Base-by-base conservation (phyloP, 2,113 vertebrate genomes). In the Strigops habroptila region DNA sequence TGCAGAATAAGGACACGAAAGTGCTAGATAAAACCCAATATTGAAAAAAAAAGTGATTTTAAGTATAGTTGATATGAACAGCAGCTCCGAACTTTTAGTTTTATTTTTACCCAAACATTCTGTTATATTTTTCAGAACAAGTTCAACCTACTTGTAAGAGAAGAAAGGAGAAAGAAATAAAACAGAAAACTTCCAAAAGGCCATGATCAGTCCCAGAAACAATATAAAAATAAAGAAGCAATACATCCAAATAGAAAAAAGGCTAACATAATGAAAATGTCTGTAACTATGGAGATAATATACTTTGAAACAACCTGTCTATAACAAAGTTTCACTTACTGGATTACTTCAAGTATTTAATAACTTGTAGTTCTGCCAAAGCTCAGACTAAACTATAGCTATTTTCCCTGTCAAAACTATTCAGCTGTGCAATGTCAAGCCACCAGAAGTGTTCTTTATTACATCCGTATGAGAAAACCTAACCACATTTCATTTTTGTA, bases 281-380 rank as follows among this genome's bases (percentile, higher is more conserved):
- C 74, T 79, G 86, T 86, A 87, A 73, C 93, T 78, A 75, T 69
- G 82, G 80, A 80, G 71, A 95, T 84, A 93, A 88, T 55, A 85
- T 12, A 62, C 82, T 79, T 90, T 49, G 86, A 92, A 95, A n/a
- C 63, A 90, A 96, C 86, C 92, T 93, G 91, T 76, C 63, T 85
- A 71, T 90, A 95, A 84, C 60, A 88, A 81, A 73, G 76, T 79
- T 92, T 85, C 43, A 59, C 76, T 97, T 97, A 93, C 91, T 95
- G 91, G 80, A 96, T 96, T 97, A 95, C 90, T 82, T 88, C 68
- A 95, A 95, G 93, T 96, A 95, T 91, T 94, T 93, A 96, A 96
- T 94, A 90, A 89, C 69, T 91, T 95, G 80, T 85, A 92, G 35
- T 87, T 70, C 86, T 96, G 96, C 94, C 93, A 95, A 95, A 96